Evolutionary conservation across 2,113 vertebrate species (phyloP).

Genomic region (Oryzias javanicus): DNA sequence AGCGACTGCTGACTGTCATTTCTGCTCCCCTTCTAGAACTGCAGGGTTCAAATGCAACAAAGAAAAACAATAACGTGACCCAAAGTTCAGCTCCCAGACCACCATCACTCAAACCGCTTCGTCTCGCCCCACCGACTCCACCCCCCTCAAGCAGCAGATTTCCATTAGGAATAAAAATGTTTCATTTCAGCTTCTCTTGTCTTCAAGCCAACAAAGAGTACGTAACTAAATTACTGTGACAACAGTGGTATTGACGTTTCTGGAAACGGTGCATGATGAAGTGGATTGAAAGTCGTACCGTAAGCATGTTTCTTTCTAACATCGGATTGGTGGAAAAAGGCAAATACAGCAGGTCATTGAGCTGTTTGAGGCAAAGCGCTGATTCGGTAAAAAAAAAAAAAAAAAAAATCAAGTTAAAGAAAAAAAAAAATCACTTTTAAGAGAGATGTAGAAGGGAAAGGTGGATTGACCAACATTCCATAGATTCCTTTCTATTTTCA

Average conservation of each 20-base stretch:
- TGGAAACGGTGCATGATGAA: slow-evolving; percentile 63
- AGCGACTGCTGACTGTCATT: neutral
- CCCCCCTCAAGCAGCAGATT: too few species aligned
- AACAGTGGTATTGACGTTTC: slow-evolving; percentile 74
- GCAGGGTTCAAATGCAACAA: slow-evolving; percentile 4
- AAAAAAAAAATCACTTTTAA: slow-evolving; percentile 11
- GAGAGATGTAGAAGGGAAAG: slow-evolving; percentile 14
- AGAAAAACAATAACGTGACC: slow-evolving; percentile 4
- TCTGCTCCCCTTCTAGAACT: neutral
- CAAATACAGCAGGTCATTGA: slow-evolving; percentile 68
- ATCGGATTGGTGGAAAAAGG: slow-evolving; percentile 60
- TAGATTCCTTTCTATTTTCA: neutral
- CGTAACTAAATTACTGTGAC: slow-evolving; percentile 74
- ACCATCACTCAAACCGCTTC: neutral
- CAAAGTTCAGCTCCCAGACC: slow-evolving; percentile 10
- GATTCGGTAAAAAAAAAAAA: slow-evolving; percentile 55
- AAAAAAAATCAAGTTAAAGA: slow-evolving; percentile 36
- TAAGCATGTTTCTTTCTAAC: slow-evolving; percentile 74
- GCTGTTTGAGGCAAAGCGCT: slow-evolving; percentile 65
- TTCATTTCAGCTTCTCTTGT: slow-evolving; percentile 24
- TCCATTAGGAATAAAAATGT: neutral
- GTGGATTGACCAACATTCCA: slow-evolving; percentile 5
- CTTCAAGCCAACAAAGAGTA: slow-evolving; percentile 21
- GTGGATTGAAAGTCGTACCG: slow-evolving; percentile 72
- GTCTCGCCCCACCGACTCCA: neutral